Base-by-base conservation (phyloP, 1,140 invertebrate species). In the Halesus radiatus region DNA sequence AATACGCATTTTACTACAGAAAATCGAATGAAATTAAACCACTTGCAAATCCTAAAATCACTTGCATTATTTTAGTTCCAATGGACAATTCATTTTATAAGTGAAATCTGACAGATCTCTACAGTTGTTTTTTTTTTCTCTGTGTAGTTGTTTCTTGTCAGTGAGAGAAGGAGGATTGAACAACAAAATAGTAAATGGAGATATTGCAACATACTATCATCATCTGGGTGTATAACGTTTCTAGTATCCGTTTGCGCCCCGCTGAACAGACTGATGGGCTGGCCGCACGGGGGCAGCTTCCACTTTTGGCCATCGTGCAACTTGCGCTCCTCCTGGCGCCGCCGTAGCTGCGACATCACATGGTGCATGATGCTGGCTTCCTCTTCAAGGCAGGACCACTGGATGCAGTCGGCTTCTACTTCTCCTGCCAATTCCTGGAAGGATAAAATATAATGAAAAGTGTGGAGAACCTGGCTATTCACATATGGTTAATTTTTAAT, bases 151-250 rank as follows among this genome's bases (percentile, higher is more conserved):
- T 45, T 32, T 5, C 6, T 45, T 10, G 10, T 45, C 10, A 45
- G 37, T 45, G 37, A 45, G 10, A 45, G 10, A 45, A 45, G 37
- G 3, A 13, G 8, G 37, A 45, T 1, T 45, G 10, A 5, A 13
- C 5, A 45, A 45, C 8, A 45, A 45, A 45, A 13, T 45, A 13
- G 37, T 1, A 45, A 13, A 0, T 8, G 5, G 37, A n/a, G n/a
- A n/a, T n/a, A n/a, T n/a, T n/a, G n/a, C n/a, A n/a, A 87, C 91
- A 92, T 87, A 93, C 93, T 93, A 85, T 95, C 94, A 86, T 95
- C 94, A 82, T 92, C 89, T 3, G 92, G 90, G 81, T 92, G 89
- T 77, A 94, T 94, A 58, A 92, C 88, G 18, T 90, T 91, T 85
- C 89, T 88, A 58, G 88, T 90, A 32, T 80, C 80, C 68, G 91